Evolutionary conservation across 2,797 vertebrate species (phyloP).

Genomic region (Enteromius paludinosus): DNA sequence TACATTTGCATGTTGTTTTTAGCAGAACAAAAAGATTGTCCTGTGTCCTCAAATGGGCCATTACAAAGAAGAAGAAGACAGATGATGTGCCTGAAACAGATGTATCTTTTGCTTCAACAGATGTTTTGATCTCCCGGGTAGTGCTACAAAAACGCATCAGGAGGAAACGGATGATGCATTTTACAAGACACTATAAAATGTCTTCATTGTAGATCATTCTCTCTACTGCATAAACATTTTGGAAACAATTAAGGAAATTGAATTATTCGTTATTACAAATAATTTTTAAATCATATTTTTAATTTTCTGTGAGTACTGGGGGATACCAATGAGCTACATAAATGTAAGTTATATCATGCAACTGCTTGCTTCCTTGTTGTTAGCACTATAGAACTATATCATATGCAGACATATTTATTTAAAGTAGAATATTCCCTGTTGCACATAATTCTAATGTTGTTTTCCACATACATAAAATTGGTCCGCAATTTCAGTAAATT

Average conservation of each 20-base stretch:
- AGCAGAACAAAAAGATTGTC: slow-evolving; percentile 28
- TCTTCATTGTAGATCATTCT: background rate
- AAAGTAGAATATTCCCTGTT: background rate
- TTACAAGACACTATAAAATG: background rate
- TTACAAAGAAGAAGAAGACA: background rate
- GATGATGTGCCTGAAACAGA: slow-evolving; percentile 24
- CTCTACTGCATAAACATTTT: background rate
- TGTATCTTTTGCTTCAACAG: slow-evolving; percentile 14
- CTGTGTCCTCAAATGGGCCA: slow-evolving; percentile 29
- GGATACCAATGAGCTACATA: background rate
- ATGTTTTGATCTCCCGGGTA: background rate
- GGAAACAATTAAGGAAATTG: background rate
- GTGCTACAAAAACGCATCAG: slow-evolving; percentile 12
- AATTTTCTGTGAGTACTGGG: background rate
- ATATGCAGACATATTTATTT: background rate
- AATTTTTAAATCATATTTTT: background rate
- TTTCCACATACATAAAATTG: background rate
- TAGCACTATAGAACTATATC: background rate
- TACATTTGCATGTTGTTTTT: slow-evolving; percentile 48
- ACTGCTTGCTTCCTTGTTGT: background rate
- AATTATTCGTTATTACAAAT: background rate
- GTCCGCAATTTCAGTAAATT: background rate
- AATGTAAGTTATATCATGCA: too few relatives aligned
- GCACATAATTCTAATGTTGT: background rate
- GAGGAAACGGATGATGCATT: background rate